These are phyloP conservation scores for Panopea generosa DNA, from an alignment of 2,888 invertebrate genomes.

Conservation along the genomic window DNA sequence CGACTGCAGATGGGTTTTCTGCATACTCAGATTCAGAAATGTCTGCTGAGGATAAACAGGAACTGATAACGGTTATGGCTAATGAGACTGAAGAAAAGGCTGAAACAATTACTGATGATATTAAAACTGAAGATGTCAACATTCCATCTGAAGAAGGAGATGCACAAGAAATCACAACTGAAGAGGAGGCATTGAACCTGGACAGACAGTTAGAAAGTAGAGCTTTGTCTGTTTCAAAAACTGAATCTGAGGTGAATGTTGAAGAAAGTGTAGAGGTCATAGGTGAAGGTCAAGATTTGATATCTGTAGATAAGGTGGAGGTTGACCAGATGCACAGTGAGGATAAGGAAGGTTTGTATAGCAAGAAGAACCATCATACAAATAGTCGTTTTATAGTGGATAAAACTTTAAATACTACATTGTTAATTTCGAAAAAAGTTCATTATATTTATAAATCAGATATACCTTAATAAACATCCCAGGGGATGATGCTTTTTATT, in stretches of 20 bases:
- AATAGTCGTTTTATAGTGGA: neutral
- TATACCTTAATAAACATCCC: no score
- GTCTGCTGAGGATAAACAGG: conserved; percentile 35
- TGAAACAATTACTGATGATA: neutral
- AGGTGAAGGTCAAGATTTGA: neutral
- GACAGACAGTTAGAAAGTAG: neutral
- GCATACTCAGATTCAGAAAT: conserved; percentile 45
- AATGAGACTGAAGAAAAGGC: conserved; percentile 17
- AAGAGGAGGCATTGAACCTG: neutral
- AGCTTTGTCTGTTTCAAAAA: neutral
- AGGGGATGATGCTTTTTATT: no score
- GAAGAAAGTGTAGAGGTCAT: conserved; percentile 11
- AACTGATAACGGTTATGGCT: conserved; percentile 32
- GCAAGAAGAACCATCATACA: conserved; percentile 2
- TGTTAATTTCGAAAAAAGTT: no score
- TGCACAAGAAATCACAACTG: neutral
- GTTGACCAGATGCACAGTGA: neutral
- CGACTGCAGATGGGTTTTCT: conserved; percentile 4
- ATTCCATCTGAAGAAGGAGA: neutral
- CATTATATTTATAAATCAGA: no score
- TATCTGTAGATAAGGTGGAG: conserved; percentile 6
- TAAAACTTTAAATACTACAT: no score
- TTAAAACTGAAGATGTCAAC: neutral
- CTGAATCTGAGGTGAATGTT: conserved; percentile 2
- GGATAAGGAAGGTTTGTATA: conserved; percentile 37